These are phyloP conservation scores for Eurytoma californica DNA, from an alignment of 2,888 invertebrate genomes.

Conservation along the genomic window DNA sequence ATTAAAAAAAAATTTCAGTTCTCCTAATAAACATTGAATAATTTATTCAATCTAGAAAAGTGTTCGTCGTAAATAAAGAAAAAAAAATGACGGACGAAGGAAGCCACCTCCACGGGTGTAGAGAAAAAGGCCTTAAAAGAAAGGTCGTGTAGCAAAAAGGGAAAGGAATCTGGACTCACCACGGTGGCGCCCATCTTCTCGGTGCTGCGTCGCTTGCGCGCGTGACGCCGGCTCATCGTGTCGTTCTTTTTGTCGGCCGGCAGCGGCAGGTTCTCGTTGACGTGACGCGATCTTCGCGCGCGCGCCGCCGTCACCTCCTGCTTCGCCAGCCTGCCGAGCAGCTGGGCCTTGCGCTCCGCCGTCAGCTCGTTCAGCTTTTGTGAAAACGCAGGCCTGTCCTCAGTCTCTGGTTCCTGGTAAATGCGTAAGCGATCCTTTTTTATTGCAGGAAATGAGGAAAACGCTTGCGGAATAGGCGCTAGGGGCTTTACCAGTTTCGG, in stretches of 20 bases:
- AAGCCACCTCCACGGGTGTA: too few relatives aligned
- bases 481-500: constrained; percentile 80
- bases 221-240: constrained; percentile 73
- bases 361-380: constrained; percentile 69
- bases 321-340: constrained; percentile 69
- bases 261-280: constrained; percentile 67
- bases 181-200: constrained; percentile 80
- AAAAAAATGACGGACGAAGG: not conserved
- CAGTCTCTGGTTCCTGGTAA: constrained; percentile 69
- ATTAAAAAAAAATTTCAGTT: too few relatives aligned
- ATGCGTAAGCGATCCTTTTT: not conserved
- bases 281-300: constrained; percentile 67
- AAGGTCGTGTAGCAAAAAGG: not conserved
- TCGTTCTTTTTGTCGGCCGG: constrained; percentile 73
- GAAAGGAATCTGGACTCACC: constrained; percentile 75
- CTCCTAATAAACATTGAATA: too few relatives aligned
- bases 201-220: constrained; percentile 80
- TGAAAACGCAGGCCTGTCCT: constrained; percentile 67
- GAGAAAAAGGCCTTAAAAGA: not conserved
- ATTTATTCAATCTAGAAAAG: too few relatives aligned
- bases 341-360: constrained; percentile 68
- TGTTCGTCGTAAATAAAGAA: not conserved
- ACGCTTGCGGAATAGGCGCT: not conserved
- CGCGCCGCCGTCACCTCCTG: constrained; percentile 64
- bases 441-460: too few relatives aligned